A percentile compares a stretch with the other conserved stretches of the same genome.
Conservation (phyloP, 2,113 vertebrate species). For the Colius striatus region DNA sequence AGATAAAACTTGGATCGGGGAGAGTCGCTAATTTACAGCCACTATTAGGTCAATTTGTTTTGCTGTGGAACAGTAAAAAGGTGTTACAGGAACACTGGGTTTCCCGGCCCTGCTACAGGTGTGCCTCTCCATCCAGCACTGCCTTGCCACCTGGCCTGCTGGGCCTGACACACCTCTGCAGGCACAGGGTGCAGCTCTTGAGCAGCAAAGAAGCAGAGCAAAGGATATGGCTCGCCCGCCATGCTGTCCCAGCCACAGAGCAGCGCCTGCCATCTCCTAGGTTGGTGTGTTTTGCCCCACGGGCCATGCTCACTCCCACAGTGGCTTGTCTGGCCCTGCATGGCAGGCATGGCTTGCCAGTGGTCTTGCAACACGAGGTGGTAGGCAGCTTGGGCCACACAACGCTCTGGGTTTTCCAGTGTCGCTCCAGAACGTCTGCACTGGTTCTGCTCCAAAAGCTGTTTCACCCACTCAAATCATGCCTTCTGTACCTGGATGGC, state of each 20-base stretch:
- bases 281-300: fast-evolving
- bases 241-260: fast-evolving
- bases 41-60: not conserved
- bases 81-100: not conserved
- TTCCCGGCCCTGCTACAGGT: not conserved
- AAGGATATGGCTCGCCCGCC: not conserved
- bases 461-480: fast-evolving
- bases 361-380: not conserved
- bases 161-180: not conserved
- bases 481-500: not conserved
- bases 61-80: not conserved
- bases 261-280: not conserved
- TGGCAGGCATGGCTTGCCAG: not conserved
- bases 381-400: not conserved
- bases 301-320: not conserved
- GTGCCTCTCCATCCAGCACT: not conserved
- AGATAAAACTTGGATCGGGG: not conserved
- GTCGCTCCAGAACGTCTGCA: not conserved
- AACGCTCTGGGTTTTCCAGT: not conserved
- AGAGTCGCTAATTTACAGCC: not conserved
- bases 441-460: not conserved
- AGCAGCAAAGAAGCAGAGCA: not conserved
- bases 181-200: not conserved
- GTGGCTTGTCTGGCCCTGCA: not conserved
- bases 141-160: not conserved